Evolutionary conservation across 1,140 invertebrate species (phyloP).

Genomic region (Dendrolimus kikuchii): DNA sequence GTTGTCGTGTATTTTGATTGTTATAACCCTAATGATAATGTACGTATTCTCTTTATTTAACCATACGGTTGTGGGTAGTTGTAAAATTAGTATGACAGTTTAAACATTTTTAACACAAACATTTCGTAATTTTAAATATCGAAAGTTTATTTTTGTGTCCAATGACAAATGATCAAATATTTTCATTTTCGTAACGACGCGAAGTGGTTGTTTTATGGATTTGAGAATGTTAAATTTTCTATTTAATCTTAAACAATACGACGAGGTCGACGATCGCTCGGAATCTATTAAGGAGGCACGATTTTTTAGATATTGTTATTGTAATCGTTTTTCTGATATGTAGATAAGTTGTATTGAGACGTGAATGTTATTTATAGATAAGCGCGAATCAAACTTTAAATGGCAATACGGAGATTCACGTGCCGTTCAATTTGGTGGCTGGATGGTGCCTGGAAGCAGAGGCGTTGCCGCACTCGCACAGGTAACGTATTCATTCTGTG

Average conservation of each 20-base stretch:
- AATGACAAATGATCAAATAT: too few relatives aligned
- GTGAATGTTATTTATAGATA: constrained; percentile 45
- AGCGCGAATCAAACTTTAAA: constrained; percentile 65
- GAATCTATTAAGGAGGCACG: too few relatives aligned
- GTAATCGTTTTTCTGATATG: neutral
- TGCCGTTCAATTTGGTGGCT: constrained; percentile 85
- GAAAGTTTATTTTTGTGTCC: too few relatives aligned
- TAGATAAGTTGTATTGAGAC: constrained; percentile 4
- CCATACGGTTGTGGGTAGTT: constrained; percentile 14
- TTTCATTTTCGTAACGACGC: too few relatives aligned
- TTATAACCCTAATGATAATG: neutral
- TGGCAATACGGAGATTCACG: constrained; percentile 68
- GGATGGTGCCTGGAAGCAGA: constrained; percentile 92
- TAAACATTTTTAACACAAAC: too few relatives aligned
- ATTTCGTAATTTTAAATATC: too few relatives aligned
- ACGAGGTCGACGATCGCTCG: too few relatives aligned
- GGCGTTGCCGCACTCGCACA: constrained; percentile 75
- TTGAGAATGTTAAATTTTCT: too few relatives aligned
- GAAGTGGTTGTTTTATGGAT: too few relatives aligned
- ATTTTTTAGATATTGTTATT: neutral
- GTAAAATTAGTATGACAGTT: neutral
- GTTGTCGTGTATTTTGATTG: constrained; percentile 14
- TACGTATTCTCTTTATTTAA: constrained; percentile 6
- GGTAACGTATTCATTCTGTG: constrained; percentile 18
- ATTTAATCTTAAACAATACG: too few relatives aligned